Base-by-base conservation (phyloP, 2,888 invertebrate species). In the Entomobrya multifasciata region DNA sequence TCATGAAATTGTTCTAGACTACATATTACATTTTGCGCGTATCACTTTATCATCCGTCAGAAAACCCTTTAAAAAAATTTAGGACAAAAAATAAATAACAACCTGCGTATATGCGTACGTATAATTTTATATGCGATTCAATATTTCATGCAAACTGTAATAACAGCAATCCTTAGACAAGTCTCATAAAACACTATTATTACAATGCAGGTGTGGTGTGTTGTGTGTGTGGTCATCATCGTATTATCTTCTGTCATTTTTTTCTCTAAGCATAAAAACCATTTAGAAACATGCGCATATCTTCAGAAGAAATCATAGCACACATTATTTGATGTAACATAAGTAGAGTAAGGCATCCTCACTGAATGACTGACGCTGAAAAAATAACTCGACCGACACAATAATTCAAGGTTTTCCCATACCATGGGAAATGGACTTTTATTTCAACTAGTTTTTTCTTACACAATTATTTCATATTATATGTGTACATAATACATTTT, bases 341-440 rank as follows among this genome's bases (percentile, higher is more conserved):
- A 36, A 36, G 36, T 36, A 27, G 30, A 62, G 60, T 30, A 57
- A 57, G 57, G 2, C 60, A 62, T 62, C 60, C 30, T 62, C n/a
- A n/a, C n/a, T n/a, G n/a, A n/a, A n/a, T n/a, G n/a, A n/a, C n/a
- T 36, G 44, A 11, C 17, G 67, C 22, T 0, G 8, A 22, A 17
- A 15, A 52, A n/a, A 4, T 36, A 36, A 36, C 25, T 44, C 22
- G 49, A 25, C 49, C 72, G 49, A 72, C 72, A 72, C 47, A 47
- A n/a, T n/a, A n/a, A 47, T 49, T 72, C 49, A 72, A 72, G 72
- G 47, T 72, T 72, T 72, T 72, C 72, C 25, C 72, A 72, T 47
- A 25, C 72, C 47, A 20, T 72, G 72, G 49, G 72, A 72, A 72
- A 72, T 47, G 15, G 72, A 49, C 25, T 44, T 15, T 72, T 44